A percentile compares a stretch with the other conserved stretches of the same genome.
These are phyloP conservation scores for Neolamprologus longior DNA, from an alignment of 2,113 vertebrate species.

Conservation along the genomic window DNA sequence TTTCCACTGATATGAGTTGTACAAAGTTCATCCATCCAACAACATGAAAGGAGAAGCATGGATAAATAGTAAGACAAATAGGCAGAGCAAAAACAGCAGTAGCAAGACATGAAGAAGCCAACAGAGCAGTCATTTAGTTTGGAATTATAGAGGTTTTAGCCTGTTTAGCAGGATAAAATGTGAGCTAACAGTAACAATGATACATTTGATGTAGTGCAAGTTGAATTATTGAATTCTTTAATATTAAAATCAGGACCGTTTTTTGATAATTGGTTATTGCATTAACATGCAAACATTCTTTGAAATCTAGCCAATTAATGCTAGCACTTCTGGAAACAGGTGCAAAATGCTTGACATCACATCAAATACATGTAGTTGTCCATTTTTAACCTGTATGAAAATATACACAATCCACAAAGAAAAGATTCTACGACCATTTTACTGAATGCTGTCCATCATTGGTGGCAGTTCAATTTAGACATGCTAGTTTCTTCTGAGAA, in stretches of 20 bases:
- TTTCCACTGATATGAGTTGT: background rate
- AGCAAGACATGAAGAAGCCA: fast-evolving
- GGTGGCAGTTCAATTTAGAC: background rate
- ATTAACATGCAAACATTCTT: background rate
- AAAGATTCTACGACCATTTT: fast-evolving
- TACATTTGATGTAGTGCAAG: background rate
- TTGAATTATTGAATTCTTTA: background rate
- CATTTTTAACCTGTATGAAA: background rate
- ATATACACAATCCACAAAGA: background rate
- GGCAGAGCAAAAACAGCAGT: background rate
- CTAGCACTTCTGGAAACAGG: background rate
- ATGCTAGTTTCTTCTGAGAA: background rate
- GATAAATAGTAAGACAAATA: background rate
- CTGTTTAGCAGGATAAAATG: background rate
- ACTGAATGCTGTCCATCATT: background rate
- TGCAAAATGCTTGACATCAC: background rate
- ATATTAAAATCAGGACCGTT: background rate
- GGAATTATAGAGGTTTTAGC: background rate
- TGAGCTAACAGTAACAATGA: background rate
- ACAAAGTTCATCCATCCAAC: fast-evolving
- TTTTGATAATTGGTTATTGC: background rate
- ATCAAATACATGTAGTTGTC: background rate
- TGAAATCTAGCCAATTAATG: background rate
- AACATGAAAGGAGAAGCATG: fast-evolving
- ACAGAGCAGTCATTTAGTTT: background rate